Evolutionary conservation across 2,113 vertebrate species (phyloP), one percentile per base, ranked within the genome.

Genomic region (Budorcas taxicolor): DNA sequence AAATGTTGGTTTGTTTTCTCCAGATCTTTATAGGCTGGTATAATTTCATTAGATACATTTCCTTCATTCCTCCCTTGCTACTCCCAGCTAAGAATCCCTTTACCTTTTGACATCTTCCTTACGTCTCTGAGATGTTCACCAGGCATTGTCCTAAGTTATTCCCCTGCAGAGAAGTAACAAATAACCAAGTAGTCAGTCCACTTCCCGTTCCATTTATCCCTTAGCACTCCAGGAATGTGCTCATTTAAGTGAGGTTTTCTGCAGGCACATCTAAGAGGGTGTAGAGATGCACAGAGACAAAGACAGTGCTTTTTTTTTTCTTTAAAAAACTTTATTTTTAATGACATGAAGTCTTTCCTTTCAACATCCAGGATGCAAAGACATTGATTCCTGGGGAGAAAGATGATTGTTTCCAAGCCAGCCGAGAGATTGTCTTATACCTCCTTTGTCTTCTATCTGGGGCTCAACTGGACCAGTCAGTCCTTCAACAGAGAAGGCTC

Each of bases 331-430:
- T 43, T 94, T 53, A 94, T 84, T 95, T 94, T 92, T 94, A 92
- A 96, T 95, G 43, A 76, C 19, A 45, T 29, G 11, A 62, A 76
- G 87, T 96, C 85, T 97, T 91, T 86, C 91, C 86, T 97, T 96
- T 91, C 93, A 97, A 64, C 29, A 93, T 74, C 91, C 17, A 40
- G 80, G 19, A 92, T 81, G 93, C 88, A 95, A 97, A 97, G 64
- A 83, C 88, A 97, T 80, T 84, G 92, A 81, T 52, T 96, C 83
- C 55, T 83, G n/a, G 60, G 23, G 31, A 97, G 91, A 96, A 90
- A 94, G 53, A 95, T 82, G 93, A 91, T 80, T 67, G 17, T 96
- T 81, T n/a, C 1, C 19, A 31, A 60, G 36, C 50, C 84, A 82
- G 45, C n/a, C 11, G 50, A 96, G 87, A 91, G 36, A 27, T 45